Evolutionary conservation across 2,113 vertebrate species (phyloP).

Genomic region (Serinus canaria): DNA sequence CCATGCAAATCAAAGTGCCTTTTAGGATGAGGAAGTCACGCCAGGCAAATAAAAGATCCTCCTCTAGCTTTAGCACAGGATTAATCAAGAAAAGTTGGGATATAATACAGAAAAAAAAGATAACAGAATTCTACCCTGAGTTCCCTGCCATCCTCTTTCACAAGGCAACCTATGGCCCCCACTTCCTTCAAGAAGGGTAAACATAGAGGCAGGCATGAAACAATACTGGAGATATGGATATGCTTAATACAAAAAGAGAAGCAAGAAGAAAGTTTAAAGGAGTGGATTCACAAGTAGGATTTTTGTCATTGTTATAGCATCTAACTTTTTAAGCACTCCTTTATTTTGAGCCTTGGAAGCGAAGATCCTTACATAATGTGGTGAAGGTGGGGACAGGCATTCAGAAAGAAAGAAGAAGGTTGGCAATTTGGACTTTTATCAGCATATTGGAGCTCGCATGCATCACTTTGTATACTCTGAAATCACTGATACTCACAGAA

Average conservation of each 20-base stretch:
- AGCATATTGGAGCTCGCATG: background rate
- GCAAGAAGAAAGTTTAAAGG: background rate
- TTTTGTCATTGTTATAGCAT: background rate
- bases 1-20: slow-evolving; percentile 26
- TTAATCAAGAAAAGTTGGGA: background rate
- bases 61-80: background rate
- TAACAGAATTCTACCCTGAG: background rate
- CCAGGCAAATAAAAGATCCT: background rate
- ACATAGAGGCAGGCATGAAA: background rate
- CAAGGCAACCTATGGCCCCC: background rate
- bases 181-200: background rate
- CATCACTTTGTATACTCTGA: background rate
- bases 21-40: slow-evolving; percentile 8
- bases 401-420: background rate
- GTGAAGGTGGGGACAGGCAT: background rate
- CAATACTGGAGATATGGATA: background rate
- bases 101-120: background rate
- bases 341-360: background rate
- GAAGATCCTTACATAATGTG: background rate
- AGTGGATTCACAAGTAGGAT: background rate
- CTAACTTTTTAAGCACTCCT: background rate
- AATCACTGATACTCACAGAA: background rate
- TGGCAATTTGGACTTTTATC: background rate
- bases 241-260: background rate
- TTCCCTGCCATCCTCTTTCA: background rate